Conservation (phyloP, 2,797 vertebrate genomes). For the Gobionotothen gibberifrons region DNA sequence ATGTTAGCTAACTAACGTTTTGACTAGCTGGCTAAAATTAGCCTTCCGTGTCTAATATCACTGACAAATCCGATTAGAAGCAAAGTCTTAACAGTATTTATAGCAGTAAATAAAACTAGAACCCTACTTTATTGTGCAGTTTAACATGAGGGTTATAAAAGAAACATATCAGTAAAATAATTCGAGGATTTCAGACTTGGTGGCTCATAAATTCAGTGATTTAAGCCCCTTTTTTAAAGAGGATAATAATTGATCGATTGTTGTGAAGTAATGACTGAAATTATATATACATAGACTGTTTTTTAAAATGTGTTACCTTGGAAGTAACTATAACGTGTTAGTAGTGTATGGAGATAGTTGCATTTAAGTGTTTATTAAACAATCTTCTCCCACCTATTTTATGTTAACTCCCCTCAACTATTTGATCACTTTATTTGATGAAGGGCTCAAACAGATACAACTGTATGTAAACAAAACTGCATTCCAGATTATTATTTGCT, state of each 20-base stretch:
- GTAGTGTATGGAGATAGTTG: neutral
- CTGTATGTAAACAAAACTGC: slow-evolving; percentile 11
- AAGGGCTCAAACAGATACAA: neutral
- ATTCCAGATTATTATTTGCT: neutral
- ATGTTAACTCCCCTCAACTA: neutral
- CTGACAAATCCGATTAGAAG: neutral
- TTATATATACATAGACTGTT: neutral
- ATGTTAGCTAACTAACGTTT: neutral
- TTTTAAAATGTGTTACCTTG: neutral
- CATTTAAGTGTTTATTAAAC: slow-evolving; percentile 19
- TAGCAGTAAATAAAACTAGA: neutral
- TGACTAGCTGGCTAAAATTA: neutral
- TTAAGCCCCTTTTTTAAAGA: neutral
- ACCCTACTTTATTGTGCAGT: neutral
- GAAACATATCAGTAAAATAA: neutral
- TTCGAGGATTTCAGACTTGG: neutral
- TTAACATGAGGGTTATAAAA: neutral
- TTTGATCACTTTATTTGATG: neutral
- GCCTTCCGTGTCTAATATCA: neutral
- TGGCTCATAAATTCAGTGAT: neutral
- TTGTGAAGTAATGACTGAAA: neutral
- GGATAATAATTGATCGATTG: neutral
- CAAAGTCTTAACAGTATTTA: neutral
- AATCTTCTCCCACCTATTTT: neutral
- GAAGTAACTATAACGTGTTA: neutral